Evolutionary conservation across 2,113 vertebrate genomes (phyloP).

Genomic region (Osmerus eperlanus): DNA sequence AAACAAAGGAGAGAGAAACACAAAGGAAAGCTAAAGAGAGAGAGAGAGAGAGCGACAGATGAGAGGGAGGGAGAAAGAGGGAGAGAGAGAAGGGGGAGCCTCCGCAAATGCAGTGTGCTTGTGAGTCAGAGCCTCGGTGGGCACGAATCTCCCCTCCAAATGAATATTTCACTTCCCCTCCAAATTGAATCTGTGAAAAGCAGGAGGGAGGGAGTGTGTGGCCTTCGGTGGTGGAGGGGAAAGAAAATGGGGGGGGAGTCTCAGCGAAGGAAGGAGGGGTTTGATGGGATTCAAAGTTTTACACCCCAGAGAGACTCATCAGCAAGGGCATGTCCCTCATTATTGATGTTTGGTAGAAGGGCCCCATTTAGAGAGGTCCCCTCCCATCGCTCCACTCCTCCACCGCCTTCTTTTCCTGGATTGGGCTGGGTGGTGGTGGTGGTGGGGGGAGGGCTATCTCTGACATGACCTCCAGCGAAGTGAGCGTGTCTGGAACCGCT

Average conservation of each 20-base stretch:
- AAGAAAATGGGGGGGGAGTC: neutral
- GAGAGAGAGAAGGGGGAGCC: slow-evolving; percentile 33
- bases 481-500: slow-evolving; percentile 55
- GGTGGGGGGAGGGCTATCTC: slow-evolving; percentile 40
- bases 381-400: slow-evolving; percentile 29
- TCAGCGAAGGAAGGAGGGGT: neutral
- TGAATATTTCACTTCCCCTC: slow-evolving; percentile 45
- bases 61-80: slow-evolving; percentile 6
- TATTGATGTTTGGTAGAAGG: slow-evolving; percentile 52
- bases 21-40: no score
- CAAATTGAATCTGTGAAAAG: slow-evolving; percentile 40
- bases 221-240: neutral
- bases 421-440: no score
- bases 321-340: slow-evolving; percentile 59
- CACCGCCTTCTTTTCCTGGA: slow-evolving; percentile 9
- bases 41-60: no score
- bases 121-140: no score
- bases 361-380: slow-evolving; percentile 27
- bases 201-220: slow-evolving; percentile 10
- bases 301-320: slow-evolving; percentile 48
- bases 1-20: no score
- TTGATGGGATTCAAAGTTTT: slow-evolving; percentile 40
- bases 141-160: slow-evolving; percentile 40
- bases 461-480: slow-evolving; percentile 64
- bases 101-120: slow-evolving; percentile 16